Evolutionary conservation across 2,113 vertebrate genomes (phyloP).

Genomic region (Elaphurus davidianus): DNA sequence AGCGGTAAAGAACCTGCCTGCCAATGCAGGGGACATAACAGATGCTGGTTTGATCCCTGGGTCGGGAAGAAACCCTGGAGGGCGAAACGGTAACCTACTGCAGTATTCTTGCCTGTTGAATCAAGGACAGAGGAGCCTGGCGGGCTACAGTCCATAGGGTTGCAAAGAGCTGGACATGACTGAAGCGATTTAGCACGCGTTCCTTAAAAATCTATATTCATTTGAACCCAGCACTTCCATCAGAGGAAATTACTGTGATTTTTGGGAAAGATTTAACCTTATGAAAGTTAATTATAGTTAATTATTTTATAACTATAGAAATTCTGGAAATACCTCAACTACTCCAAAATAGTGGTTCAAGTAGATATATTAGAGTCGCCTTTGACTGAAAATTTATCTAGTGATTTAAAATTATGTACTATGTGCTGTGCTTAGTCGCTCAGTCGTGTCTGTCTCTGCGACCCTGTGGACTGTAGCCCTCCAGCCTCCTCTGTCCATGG

Average conservation of each 20-base stretch:
- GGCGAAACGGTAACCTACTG: fast-evolving
- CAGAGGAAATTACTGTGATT: background rate
- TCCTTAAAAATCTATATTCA: background rate
- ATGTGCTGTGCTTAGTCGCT: background rate
- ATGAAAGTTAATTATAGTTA: background rate
- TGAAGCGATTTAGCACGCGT: background rate
- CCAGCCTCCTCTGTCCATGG: background rate
- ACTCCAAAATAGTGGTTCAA: background rate
- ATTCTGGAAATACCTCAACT: background rate
- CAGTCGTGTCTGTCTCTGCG: background rate
- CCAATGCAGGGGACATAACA: background rate
- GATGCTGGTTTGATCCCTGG: background rate
- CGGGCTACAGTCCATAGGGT: background rate
- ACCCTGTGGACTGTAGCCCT: background rate
- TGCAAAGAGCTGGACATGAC: background rate
- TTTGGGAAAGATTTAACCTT: background rate
- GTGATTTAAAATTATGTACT: background rate
- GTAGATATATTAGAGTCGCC: background rate
- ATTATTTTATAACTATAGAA: background rate
- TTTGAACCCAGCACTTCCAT: background rate
- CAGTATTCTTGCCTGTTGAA: background rate
- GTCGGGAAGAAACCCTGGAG: background rate
- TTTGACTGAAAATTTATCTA: background rate
- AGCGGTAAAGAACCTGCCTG: background rate
- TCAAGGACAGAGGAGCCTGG: background rate